Evolutionary conservation across 2,113 vertebrate species (phyloP).

Genomic region (Hemiprocne comata): DNA sequence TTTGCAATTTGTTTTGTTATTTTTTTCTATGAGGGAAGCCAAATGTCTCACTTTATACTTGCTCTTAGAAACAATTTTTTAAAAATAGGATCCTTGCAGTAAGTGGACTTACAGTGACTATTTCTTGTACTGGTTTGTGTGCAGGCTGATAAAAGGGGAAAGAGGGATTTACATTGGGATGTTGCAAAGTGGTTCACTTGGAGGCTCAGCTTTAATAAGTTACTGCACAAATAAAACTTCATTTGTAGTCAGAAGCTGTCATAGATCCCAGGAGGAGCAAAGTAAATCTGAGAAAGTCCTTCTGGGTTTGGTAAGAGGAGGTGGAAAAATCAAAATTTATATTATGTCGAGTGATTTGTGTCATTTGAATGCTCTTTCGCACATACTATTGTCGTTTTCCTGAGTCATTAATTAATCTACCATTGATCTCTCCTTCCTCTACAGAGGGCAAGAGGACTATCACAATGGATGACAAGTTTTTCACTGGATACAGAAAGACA

Average conservation of each 20-base stretch:
- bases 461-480: constrained; percentile 88
- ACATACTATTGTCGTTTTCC: not conserved
- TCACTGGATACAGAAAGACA: constrained; percentile 90
- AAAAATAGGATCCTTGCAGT: not conserved
- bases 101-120: not conserved
- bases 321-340: not conserved
- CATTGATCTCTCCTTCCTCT: not conserved
- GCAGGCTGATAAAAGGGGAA: not conserved
- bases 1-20: not conserved
- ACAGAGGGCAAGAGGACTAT: constrained; percentile 83
- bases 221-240: not conserved
- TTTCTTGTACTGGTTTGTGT: not conserved
- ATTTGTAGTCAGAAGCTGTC: not conserved
- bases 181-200: not conserved
- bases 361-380: not conserved
- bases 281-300: not conserved
- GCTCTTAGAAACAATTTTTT: not conserved
- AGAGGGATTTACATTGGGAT: not conserved
- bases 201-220: not conserved
- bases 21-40: not conserved
- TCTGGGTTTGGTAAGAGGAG: not conserved
- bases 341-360: not conserved
- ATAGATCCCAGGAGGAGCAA: not conserved
- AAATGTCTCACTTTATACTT: not conserved
- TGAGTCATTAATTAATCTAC: not conserved